Conservation (phyloP, 1,140 invertebrate species). For the Platorchestia sp. region DNA sequence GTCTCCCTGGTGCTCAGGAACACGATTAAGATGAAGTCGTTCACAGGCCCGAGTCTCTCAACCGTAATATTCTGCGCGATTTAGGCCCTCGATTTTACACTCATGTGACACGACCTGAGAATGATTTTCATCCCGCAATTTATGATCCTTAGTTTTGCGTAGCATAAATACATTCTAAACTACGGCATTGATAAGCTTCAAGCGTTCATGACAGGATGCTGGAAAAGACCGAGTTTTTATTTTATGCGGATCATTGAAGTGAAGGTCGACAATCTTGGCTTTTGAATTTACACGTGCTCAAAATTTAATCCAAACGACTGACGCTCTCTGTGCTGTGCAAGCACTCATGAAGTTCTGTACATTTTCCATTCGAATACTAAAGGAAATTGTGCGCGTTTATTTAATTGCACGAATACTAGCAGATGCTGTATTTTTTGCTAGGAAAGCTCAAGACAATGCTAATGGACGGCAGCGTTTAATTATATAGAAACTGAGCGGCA, state of each 20-base stretch:
- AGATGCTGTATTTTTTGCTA: neutral
- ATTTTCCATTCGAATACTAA: neutral
- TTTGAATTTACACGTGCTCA: neutral
- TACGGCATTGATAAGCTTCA: neutral
- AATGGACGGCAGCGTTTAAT: neutral
- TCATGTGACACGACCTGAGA: neutral
- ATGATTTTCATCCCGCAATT: neutral
- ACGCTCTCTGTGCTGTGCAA: neutral
- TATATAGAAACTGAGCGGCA: too few relatives aligned
- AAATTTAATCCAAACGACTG: neutral
- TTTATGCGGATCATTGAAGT: neutral
- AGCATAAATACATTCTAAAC: neutral
- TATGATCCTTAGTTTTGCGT: neutral
- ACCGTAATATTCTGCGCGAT: neutral
- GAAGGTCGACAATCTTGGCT: neutral
- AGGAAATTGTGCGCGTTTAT: neutral
- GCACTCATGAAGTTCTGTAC: neutral
- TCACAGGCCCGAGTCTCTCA: neutral
- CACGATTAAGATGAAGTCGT: neutral
- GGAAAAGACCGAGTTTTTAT: neutral
- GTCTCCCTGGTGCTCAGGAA: neutral
- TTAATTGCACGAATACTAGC: neutral
- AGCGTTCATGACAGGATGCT: neutral
- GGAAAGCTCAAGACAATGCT: neutral
- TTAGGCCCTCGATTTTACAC: neutral